Percentiles rank a stretch among this genome's conserved stretches.
These are phyloP conservation scores for Xenopus tropicalis DNA, from an alignment of 2,113 vertebrate species.

Conservation along the genomic window UCB_Xtro_10.0 CM004444.2:121171501-121172000, in stretches of 20 bases:
- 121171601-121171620: conserved; percentile 6
- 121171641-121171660: neutral
- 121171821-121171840: conserved; percentile 44
- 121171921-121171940: conserved; percentile 88
- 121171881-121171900: conserved; percentile 92
- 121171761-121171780: conserved; percentile 9
- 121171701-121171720: neutral
- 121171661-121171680: neutral
- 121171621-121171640: neutral
- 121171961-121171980: neutral
- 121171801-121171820: neutral
- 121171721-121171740: neutral
- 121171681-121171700: conserved; percentile 9
- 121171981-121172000: neutral
- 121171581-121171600: neutral
- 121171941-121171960: conserved; percentile 73
- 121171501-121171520: conserved; percentile 26
- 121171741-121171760: conserved; percentile 2
- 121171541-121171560: conserved; percentile 39
- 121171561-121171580: conserved; percentile 17
- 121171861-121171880: conserved; percentile 88
- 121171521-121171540: conserved; percentile 29
- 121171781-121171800: conserved; percentile 8
- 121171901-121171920: conserved; percentile 94
- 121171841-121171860: conserved; percentile 82